Percentiles rank a stretch among this genome's conserved stretches.
These are phyloP conservation scores for Macrosteles quadrilineatus DNA, from an alignment of 1,140 invertebrate genomes.

Conservation along the genomic window DNA sequence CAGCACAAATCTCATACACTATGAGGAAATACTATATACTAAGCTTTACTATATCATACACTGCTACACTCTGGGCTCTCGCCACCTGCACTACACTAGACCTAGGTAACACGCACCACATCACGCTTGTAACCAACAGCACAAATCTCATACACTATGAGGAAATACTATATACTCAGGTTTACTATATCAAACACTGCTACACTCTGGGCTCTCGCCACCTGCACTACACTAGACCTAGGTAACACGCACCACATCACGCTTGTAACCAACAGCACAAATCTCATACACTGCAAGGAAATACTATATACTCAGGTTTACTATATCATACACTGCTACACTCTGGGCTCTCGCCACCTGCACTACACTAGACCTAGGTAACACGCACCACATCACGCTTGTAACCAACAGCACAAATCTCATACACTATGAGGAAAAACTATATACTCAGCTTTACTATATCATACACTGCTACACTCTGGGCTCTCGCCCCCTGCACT, in stretches of 20 bases:
- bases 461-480: neutral
- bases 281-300: too few species aligned
- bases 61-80: neutral
- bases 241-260: too few species aligned
- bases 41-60: neutral
- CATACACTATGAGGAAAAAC: neutral
- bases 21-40: neutral
- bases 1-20: neutral
- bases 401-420: neutral
- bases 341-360: too few species aligned
- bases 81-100: neutral
- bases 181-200: too few species aligned
- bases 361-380: conserved; percentile 11
- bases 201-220: too few species aligned
- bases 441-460: neutral
- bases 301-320: too few species aligned
- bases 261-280: too few species aligned
- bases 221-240: too few species aligned
- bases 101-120: neutral
- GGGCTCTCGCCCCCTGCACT: neutral
- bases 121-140: neutral
- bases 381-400: neutral
- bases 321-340: too few species aligned
- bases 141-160: neutral
- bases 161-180: neutral